Evolutionary conservation across 2,888 invertebrate genomes (phyloP), one percentile per base, ranked within the genome.

Genomic region (Cephus pulcher): DNA sequence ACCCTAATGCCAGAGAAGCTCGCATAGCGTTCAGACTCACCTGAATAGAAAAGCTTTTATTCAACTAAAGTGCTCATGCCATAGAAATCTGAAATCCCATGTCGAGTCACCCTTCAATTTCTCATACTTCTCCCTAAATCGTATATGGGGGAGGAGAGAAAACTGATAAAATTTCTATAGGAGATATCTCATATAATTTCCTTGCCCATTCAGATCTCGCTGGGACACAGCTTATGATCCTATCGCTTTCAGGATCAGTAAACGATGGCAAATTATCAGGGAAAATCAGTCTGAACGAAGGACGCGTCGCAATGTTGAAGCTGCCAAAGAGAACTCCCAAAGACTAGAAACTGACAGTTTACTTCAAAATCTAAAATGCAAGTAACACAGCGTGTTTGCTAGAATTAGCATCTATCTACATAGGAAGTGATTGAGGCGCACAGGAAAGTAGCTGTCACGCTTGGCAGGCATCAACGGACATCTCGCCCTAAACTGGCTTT

Each of bases 351-450:
- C 78, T 69, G 69, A 79, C 81, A 84, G 82, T 85, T 82, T 79
- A 77, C 79, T 76, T 69, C 34, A 70, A 69, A 82, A 84, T 86
- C 82, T 81, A 81, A 85, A 87, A 86, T 84, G 80, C 82, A 82
- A 82, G 83, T 82, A 83, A 81, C 81, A 81, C 81, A 76, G 82
- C 81, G 79, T 82, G 83, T 84, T 84, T 83, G 79, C 76, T 77
- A 77, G 81, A 84, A 86, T 86, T 87, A 86, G 81, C 85, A 83
- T 86, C 79, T 75, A 83, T 87, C 87, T 84, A 80, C 84, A 76
- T 40, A 71, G 74, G 35, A 76, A 78, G 74, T 32, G 34, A 69
- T 74, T 76, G 76, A 40, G 4, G 37, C 12, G 37, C 12, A 4
- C 37, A 4, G 37, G 15, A 15, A 23, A 40, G 23, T 40, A 40